These are phyloP conservation scores for Taxidea taxus DNA, from an alignment of 2,113 vertebrate species.

Conservation along the genomic window DNA sequence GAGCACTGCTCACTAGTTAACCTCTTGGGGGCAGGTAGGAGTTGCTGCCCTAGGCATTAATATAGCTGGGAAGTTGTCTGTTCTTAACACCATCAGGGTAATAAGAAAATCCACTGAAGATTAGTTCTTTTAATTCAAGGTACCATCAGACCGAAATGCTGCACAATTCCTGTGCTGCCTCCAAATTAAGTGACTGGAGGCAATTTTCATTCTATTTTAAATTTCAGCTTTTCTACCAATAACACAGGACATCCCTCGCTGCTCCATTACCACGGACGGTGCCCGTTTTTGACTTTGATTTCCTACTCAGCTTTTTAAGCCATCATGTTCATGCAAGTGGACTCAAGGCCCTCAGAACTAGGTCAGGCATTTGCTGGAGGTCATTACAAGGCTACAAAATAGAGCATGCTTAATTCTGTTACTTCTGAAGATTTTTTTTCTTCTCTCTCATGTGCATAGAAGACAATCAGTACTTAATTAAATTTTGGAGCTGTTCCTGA, in stretches of 20 bases:
- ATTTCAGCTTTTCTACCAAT: conserved; percentile 72
- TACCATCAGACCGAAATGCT: background rate
- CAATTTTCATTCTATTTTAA: conserved; percentile 74
- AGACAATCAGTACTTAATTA: conserved; percentile 86
- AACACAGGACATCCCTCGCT: conserved; percentile 57
- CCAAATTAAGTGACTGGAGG: conserved; percentile 64
- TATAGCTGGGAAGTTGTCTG: background rate
- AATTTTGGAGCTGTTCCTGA: conserved; percentile 83
- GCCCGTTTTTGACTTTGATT: conserved; percentile 76
- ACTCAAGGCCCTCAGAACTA: conserved; percentile 85
- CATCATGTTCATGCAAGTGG: conserved; percentile 83
- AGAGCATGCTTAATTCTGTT: conserved; percentile 89
- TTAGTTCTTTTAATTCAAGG: conserved; percentile 40
- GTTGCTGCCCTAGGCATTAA: background rate
- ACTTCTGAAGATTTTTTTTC: conserved; percentile 82
- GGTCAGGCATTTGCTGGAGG: conserved; percentile 88
- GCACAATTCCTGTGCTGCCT: background rate
- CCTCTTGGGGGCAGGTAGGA: background rate
- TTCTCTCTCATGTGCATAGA: conserved; percentile 82
- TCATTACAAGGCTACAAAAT: conserved; percentile 89
- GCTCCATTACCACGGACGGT: conserved; percentile 70
- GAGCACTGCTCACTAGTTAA: background rate
- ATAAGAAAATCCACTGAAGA: conserved; percentile 50
- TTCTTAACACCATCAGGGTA: background rate
- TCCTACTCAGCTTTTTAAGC: conserved; percentile 77